A percentile compares a stretch with the other conserved stretches of the same genome.
Conservation (phyloP, 2,113 vertebrate genomes). For the Aviceda subcristata region DNA sequence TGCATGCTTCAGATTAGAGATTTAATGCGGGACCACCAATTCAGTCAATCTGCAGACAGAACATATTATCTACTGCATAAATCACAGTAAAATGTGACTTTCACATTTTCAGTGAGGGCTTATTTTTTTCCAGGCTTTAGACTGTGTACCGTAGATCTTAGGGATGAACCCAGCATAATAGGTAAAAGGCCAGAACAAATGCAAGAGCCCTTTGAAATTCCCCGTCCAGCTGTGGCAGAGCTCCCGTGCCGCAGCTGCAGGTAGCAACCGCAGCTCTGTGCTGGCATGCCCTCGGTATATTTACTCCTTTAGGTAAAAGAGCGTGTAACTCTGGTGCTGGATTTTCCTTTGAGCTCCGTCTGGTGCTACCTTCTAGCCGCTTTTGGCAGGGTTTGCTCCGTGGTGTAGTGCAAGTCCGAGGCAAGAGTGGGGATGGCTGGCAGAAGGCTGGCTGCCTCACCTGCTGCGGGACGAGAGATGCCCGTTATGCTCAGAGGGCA, state of each 20-base stretch:
- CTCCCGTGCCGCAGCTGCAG: fast-evolving
- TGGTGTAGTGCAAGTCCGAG: not conserved
- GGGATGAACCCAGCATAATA: not conserved
- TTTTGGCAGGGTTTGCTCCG: fast-evolving
- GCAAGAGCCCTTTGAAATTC: not conserved
- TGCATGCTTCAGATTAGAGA: not conserved
- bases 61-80: not conserved
- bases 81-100: not conserved
- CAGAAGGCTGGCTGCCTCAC: not conserved
- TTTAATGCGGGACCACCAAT: not conserved
- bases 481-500: not conserved
- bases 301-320: not conserved
- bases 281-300: fast-evolving
- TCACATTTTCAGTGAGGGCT: not conserved
- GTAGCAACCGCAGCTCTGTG: not conserved
- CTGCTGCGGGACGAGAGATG: fast-evolving
- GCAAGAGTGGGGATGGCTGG: not conserved
- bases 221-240: not conserved
- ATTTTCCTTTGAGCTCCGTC: not conserved
- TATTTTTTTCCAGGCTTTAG: not conserved
- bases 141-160: not conserved
- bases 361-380: not conserved
- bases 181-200: not conserved
- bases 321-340: fast-evolving
- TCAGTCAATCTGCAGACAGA: not conserved